Percentiles rank a stretch among this genome's conserved stretches.
Evolutionary conservation across 2,888 invertebrate species (phyloP).

Genomic region (Eilema depressum): DNA sequence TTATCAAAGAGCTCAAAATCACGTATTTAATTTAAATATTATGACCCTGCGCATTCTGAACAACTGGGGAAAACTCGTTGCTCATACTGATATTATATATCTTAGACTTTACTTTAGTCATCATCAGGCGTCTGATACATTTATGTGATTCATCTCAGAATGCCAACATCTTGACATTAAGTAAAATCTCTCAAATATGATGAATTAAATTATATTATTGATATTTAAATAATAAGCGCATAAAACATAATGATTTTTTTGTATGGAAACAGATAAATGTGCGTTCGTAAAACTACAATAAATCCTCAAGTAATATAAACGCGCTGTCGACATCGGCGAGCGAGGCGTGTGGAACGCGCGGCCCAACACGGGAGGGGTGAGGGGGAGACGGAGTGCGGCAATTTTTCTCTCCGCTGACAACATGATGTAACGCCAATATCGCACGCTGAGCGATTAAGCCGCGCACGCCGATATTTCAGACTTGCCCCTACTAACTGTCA

Average conservation of each 20-base stretch:
- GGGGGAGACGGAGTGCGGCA: conserved; percentile 74
- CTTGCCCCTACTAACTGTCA: conserved; percentile 86
- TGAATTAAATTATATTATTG: conserved; percentile 19
- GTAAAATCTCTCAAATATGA: background rate
- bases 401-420: conserved; percentile 87
- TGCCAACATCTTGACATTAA: too few species aligned
- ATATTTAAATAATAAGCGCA: conserved; percentile 25
- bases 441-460: conserved; percentile 87
- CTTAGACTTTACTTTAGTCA: too few species aligned
- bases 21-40: too few species aligned
- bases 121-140: too few species aligned
- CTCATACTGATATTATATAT: too few species aligned
- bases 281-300: conserved; percentile 82
- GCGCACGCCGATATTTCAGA: conserved; percentile 86
- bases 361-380: conserved; percentile 51
- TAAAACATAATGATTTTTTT: conserved; percentile 46
- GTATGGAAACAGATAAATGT: conserved; percentile 73
- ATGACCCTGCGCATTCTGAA: too few species aligned
- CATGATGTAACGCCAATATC: conserved; percentile 87
- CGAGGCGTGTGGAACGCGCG: conserved; percentile 64
- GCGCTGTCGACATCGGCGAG: conserved; percentile 77
- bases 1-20: too few species aligned
- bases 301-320: conserved; percentile 83
- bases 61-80: too few species aligned
- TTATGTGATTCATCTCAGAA: too few species aligned